Percentiles rank a stretch among this genome's conserved stretches.
Conservation (phyloP, 2,113 vertebrate genomes). For the Neopipo cinnamomea region DNA sequence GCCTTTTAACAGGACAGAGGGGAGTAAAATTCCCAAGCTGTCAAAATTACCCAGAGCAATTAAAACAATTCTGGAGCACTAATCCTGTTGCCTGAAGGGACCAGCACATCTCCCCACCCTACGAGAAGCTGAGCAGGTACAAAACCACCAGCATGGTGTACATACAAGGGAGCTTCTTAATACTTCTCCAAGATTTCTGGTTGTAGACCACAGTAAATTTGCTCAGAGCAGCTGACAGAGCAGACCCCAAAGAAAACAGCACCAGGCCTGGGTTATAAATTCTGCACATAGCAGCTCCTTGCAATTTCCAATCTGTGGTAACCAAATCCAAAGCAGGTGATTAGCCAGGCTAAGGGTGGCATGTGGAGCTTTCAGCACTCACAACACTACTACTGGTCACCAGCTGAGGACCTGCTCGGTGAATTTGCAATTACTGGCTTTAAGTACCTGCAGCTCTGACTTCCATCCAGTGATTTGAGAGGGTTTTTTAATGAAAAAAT, state of each 20-base stretch:
- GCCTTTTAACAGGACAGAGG: neutral
- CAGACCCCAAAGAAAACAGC: constrained; percentile 39
- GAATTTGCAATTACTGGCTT: neutral
- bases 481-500: neutral
- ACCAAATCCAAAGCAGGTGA: constrained; percentile 22
- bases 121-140: neutral
- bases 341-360: neutral
- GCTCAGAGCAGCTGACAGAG: constrained; percentile 35
- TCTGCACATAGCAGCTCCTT: constrained; percentile 28
- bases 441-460: neutral
- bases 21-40: neutral
- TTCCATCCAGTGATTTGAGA: neutral
- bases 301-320: constrained; percentile 40
- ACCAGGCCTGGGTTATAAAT: constrained; percentile 44
- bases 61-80: neutral
- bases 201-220: constrained; percentile 9
- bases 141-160: neutral
- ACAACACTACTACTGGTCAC: neutral
- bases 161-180: neutral
- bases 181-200: neutral
- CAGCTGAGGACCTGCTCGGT: neutral
- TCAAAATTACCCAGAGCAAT: neutral
- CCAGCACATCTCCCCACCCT: neutral
- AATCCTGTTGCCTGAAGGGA: neutral
- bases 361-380: constrained; percentile 49